A percentile compares a stretch with the other conserved stretches of the same genome.
Evolutionary conservation across 2,797 vertebrate genomes (phyloP).

Genomic region (Percopsis omiscomaycus): DNA sequence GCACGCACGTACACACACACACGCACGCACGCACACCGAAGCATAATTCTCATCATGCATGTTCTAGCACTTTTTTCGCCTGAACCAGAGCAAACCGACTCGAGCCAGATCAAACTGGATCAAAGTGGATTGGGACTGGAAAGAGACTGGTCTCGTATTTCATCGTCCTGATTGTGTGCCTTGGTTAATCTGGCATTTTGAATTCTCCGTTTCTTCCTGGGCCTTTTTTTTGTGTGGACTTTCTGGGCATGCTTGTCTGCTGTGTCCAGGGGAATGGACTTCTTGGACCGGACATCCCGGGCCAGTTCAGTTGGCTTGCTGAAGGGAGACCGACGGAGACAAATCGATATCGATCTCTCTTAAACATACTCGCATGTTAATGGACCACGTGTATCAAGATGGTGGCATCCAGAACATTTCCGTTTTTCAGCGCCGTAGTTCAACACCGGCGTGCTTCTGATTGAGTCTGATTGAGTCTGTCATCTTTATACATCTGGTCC

Average conservation of each 20-base stretch:
- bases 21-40: conserved; percentile 23
- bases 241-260: conserved; percentile 20
- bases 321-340: conserved; percentile 8
- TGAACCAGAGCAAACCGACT: conserved; percentile 37
- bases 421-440: conserved; percentile 19
- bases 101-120: conserved; percentile 42
- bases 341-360: conserved; percentile 13
- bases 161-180: conserved; percentile 68
- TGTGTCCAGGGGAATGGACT: conserved; percentile 35
- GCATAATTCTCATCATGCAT: conserved; percentile 50
- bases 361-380: conserved; percentile 20
- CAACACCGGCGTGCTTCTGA: conserved; percentile 25
- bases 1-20: background rate
- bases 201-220: conserved; percentile 45
- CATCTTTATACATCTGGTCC: conserved; percentile 41
- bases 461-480: background rate
- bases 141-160: conserved; percentile 38
- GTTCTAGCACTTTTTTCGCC: conserved; percentile 66
- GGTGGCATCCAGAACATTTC: background rate
- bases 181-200: conserved; percentile 61
- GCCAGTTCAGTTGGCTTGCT: conserved; percentile 2
- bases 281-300: conserved; percentile 5
- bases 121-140: conserved; percentile 25
- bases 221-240: conserved; percentile 22
- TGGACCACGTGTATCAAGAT: conserved; percentile 25